Conservation (phyloP, 30 jellyfish, hydroid and myxozoan species). For the Pseudorhiza aurosa region DNA sequence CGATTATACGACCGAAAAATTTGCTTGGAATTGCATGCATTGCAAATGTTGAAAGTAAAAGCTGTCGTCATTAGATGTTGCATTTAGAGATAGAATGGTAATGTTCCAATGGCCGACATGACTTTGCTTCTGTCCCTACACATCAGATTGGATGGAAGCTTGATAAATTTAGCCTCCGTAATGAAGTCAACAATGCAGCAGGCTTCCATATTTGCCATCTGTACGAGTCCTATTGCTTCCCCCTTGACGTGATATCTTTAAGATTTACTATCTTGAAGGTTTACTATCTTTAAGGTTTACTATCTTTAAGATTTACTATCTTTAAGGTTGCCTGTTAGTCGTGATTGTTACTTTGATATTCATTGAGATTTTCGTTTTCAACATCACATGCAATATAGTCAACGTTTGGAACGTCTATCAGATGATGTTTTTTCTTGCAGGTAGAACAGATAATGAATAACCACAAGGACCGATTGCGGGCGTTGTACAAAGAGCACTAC, state of each 20-base stretch:
- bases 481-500: slow-evolving; percentile 58
- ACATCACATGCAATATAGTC: background rate
- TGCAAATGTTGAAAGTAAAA: too few relatives aligned
- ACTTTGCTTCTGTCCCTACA: too few relatives aligned
- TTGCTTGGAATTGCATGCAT: too few relatives aligned
- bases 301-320: background rate
- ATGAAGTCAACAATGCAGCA: too few relatives aligned
- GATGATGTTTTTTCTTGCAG: slow-evolving; percentile 9
- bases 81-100: too few relatives aligned
- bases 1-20: too few relatives aligned
- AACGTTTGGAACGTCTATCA: background rate
- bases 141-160: too few relatives aligned
- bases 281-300: background rate
- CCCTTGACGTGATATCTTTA: background rate
- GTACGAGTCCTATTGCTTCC: background rate
- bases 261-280: too few relatives aligned
- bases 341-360: background rate
- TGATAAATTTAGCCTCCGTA: too few relatives aligned
- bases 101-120: too few relatives aligned
- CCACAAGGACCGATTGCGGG: slow-evolving; percentile 60
- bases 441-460: slow-evolving; percentile 49
- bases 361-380: background rate
- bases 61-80: too few relatives aligned
- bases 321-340: background rate
- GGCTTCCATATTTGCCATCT: too few relatives aligned